A percentile compares a stretch with the other conserved stretches of the same genome.
Conservation (phyloP, 1,140 invertebrate species). For the Bursaphelenchus mucronatus region DNA sequence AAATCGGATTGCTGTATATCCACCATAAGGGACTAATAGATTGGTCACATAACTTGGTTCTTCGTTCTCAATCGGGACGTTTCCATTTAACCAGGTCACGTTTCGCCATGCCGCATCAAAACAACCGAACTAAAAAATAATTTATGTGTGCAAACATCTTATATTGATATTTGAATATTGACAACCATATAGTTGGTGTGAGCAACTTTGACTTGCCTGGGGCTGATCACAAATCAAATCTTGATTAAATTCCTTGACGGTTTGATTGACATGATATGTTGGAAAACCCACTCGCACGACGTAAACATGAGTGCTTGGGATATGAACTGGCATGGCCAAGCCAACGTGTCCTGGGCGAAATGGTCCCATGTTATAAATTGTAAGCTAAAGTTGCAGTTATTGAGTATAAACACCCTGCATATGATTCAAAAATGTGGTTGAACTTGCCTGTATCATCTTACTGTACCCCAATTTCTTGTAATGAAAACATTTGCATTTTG, state of each 20-base stretch:
- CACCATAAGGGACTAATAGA: conserved; percentile 19
- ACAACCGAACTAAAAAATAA: conserved; percentile 11
- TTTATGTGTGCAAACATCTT: background rate
- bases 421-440: background rate
- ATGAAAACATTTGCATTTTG: conserved; percentile 49
- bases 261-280: background rate
- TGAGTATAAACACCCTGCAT: background rate
- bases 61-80: background rate
- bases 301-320: conserved; percentile 14
- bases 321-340: conserved; percentile 13
- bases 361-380: conserved; percentile 8
- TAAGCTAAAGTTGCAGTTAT: conserved; percentile 3
- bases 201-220: background rate
- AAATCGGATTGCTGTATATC: conserved; percentile 11
- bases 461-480: conserved; percentile 36
- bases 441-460: conserved; percentile 15
- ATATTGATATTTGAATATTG: background rate
- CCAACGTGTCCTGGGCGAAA: background rate
- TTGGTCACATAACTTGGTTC: background rate
- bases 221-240: conserved; percentile 9
- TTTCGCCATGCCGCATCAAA: conserved; percentile 9
- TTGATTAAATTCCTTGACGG: conserved; percentile 1
- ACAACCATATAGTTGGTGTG: background rate
- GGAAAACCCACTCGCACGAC: conserved; percentile 4
- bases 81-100: conserved; percentile 1